Evolutionary conservation across 1,140 invertebrate species (phyloP), one percentile per base, ranked within the genome.

Genomic region (Bicyclus anynana): DNA sequence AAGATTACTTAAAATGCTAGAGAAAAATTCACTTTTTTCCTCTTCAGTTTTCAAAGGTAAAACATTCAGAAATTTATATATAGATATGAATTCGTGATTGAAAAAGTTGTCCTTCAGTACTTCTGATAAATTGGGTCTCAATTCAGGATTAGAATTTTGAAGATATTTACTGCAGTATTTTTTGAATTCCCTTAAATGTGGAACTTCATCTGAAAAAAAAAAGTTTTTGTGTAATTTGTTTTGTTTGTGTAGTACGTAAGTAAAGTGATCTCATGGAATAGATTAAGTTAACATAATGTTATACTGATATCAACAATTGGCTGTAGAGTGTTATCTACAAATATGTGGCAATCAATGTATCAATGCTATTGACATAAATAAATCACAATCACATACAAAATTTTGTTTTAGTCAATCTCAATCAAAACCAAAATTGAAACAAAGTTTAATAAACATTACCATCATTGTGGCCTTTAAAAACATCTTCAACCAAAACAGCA

Each of bases 51-150:
- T 97, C 9, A 97, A 66, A 4, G 96, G 94, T 49, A 97, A 87
- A 74, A 96, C 94, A 65, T 92, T 92, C 0, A 97, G 84, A 87
- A 96, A 97, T 56, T 92, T 93, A 80, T 95, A 92, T 68, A 97
- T 95, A 14, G 91, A 87, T 59, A 97, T 93, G 77, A 97, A 96
- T 69, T 95, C 93, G 79, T 96, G 94, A 64, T 93, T 94, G 60
- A 96, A 96, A 78, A 95, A 95, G 14, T 91, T 89, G 83, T 96
- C 92, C 68, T 93, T 82, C 1, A 95, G 80, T 13, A 95, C 75
- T 16, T 90, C 87, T 12, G 90, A 90, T 38, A 95, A 84, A 42
- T 89, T 90, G 12, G 93, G 92, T 48, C 94, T 89, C 53, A 90
- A 72, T 37, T 87, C 78, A 18, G 91, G 85, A 59, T 92, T 90